Evolutionary conservation across 2,113 vertebrate genomes (phyloP).

Genomic region (Ammodramus savannarum): DNA sequence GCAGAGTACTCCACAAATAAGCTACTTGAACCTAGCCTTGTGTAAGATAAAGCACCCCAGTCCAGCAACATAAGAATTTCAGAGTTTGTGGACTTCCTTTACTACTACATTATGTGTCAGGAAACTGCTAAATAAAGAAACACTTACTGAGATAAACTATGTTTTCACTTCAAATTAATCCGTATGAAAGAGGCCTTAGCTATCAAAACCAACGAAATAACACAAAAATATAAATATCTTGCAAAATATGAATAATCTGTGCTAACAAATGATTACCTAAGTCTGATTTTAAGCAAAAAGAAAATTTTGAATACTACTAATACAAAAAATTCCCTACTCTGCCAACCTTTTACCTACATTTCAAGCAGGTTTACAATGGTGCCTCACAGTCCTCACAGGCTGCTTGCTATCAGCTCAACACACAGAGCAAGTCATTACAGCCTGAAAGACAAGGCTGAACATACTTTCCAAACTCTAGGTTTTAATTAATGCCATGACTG

Average conservation of each 20-base stretch:
- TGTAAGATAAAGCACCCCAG: neutral
- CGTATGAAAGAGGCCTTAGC: neutral
- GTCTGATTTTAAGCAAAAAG: neutral
- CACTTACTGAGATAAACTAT: neutral
- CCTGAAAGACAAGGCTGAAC: slow-evolving; percentile 19
- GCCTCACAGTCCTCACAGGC: neutral
- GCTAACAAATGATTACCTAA: too few relatives aligned
- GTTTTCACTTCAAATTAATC: neutral
- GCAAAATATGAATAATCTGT: neutral
- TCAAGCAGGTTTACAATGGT: neutral
- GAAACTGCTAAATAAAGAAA: neutral
- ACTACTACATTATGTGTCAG: neutral
- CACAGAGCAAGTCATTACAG: neutral
- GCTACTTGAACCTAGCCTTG: neutral
- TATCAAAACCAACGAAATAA: neutral
- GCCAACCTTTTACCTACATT: slow-evolving; percentile 48
- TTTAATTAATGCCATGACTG: neutral
- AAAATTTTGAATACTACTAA: neutral
- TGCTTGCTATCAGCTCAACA: slow-evolving; percentile 11
- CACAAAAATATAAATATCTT: neutral
- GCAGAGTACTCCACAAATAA: slow-evolving; percentile 25
- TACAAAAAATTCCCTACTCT: neutral
- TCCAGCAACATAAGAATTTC: neutral
- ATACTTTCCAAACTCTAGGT: neutral
- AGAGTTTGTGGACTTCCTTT: neutral